phyloP scores from a whole-genome alignment of 2,113 vertebrate species.

The Rhinopomastus cyanomelas region DNA sequence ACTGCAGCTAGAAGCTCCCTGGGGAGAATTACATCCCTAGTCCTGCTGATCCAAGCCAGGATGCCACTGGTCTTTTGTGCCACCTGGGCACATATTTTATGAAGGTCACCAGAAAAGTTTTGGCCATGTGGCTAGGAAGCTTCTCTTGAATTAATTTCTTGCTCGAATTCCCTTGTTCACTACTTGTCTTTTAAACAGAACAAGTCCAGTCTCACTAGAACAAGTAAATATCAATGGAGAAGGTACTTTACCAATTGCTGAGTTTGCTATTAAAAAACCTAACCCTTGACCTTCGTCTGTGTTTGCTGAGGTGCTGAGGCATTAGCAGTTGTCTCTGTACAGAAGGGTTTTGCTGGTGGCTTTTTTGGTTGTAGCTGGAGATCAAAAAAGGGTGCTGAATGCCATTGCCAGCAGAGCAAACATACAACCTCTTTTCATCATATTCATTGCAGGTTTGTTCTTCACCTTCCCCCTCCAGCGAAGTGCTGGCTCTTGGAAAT shows the following conservation, averaged over 20 bases:
- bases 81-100: background rate
- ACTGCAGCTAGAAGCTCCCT: no score
- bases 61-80: no score
- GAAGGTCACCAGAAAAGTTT: background rate
- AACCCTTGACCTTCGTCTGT: background rate
- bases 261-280: background rate
- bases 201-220: background rate
- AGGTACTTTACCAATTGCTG: background rate
- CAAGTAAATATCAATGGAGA: background rate
- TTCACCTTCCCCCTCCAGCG: constrained; percentile 21
- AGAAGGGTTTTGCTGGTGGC: no score
- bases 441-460: constrained; percentile 51
- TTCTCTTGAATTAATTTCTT: background rate
- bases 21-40: no score
- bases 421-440: constrained; percentile 33
- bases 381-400: constrained; percentile 23
- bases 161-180: background rate
- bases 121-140: background rate
- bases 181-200: background rate
- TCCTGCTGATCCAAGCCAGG: no score
- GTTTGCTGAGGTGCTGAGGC: background rate
- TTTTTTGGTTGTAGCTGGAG: background rate
- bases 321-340: background rate
- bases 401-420: background rate
- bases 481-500: constrained; percentile 51